A percentile compares a stretch with the other conserved stretches of the same genome.
These are phyloP conservation scores for Collichthys lucidus DNA, from an alignment of 2,113 vertebrate species.

Conservation along the genomic window DNA sequence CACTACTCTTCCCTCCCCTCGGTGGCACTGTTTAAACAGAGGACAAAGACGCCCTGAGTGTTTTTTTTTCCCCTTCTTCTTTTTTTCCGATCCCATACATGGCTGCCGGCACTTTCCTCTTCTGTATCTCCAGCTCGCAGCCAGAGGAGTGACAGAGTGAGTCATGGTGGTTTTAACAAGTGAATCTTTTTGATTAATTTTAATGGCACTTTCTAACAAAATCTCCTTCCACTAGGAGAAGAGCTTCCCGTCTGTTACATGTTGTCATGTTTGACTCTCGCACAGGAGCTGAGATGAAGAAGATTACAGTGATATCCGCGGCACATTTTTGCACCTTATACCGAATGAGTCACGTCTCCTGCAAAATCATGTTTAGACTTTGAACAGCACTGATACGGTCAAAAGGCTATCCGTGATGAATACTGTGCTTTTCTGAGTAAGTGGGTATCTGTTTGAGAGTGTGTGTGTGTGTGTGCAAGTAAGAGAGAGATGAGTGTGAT, in stretches of 20 bases:
- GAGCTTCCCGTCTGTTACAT: conserved; percentile 34
- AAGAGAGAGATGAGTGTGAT: background rate
- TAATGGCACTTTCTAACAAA: conserved; percentile 73
- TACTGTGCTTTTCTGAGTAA: background rate
- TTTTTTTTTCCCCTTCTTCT: conserved; percentile 58
- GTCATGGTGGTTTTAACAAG: conserved; percentile 65
- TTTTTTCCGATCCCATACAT: conserved; percentile 54
- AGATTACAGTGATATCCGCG: background rate
- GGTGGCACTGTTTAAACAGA: conserved; percentile 73
- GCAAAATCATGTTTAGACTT: conserved; percentile 27
- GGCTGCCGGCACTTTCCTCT: conserved; percentile 66
- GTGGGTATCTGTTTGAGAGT: background rate
- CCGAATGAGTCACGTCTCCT: conserved; percentile 21
- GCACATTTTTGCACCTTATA: conserved; percentile 30
- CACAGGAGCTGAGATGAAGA: conserved; percentile 19
- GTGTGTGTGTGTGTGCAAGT: background rate
- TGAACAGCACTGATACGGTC: conserved; percentile 20
- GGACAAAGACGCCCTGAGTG: conserved; percentile 76
- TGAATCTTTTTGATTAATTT: conserved; percentile 79
- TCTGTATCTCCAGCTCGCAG: conserved; percentile 66
- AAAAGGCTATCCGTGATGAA: conserved; percentile 26
- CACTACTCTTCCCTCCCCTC: background rate
- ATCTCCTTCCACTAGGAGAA: conserved; percentile 26
- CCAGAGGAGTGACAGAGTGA: conserved; percentile 56
- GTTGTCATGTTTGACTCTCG: conserved; percentile 24